phyloP scores from a whole-genome alignment of 1,140 invertebrate species.

The Orussus abietinus region DNA sequence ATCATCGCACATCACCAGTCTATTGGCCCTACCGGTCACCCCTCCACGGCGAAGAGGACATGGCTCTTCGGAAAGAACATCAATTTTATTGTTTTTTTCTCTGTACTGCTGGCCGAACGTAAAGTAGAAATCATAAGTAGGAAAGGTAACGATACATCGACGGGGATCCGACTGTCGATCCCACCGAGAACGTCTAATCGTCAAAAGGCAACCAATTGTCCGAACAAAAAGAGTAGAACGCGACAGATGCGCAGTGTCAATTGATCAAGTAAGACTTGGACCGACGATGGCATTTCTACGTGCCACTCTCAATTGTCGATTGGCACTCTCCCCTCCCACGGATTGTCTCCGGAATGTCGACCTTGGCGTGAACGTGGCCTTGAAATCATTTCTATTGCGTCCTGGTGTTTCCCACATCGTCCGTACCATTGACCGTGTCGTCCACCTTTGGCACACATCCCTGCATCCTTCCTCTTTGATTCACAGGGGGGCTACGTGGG shows the following conservation, averaged over 20 bases:
- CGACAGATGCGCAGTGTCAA: conserved; percentile 38
- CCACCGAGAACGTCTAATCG: conserved; percentile 19
- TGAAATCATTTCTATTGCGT: no score
- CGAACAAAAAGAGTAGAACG: conserved; percentile 32
- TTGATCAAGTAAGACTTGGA: conserved; percentile 56
- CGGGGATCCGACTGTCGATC: conserved; percentile 5
- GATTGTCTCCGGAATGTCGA: no score
- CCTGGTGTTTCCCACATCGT: conserved; percentile 35
- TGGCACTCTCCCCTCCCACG: conserved; percentile 4
- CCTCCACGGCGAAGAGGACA: conserved; percentile 56
- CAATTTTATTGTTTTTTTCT: conserved; percentile 49
- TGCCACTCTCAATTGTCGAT: conserved; percentile 15
- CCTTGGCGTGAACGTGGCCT: no score
- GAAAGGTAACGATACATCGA: conserved; percentile 29
- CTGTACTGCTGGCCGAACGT: conserved; percentile 46
- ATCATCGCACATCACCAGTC: conserved; percentile 50
- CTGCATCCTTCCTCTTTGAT: no score
- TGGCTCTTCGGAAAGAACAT: conserved; percentile 58
- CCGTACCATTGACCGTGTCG: no score
- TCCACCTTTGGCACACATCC: no score
- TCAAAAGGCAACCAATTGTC: conserved; percentile 38
- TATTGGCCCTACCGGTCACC: conserved; percentile 52
- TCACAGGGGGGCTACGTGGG: no score
- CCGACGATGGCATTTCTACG: no score
- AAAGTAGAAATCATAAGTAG: conserved; percentile 46